Evolutionary conservation across 2,888 invertebrate genomes (phyloP), one percentile per base, ranked within the genome.

Genomic region (Gari tellinella): DNA sequence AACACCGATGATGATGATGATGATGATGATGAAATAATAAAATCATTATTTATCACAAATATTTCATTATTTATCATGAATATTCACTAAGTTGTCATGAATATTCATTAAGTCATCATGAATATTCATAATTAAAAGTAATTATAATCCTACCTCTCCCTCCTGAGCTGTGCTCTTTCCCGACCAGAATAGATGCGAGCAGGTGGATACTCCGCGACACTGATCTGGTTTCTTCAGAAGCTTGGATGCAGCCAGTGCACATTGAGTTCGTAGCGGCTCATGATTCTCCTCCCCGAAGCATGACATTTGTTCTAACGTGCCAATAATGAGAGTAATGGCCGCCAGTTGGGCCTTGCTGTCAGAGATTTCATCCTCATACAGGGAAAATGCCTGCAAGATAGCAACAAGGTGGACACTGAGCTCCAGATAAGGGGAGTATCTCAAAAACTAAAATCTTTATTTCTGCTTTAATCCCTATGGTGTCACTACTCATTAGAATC

Each of bases 191-290:
- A 99, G 94, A 92, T 99, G 97, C 0, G 99, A 96, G 91, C 98
- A 98, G 0, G 96, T 94, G 0, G 97, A 96, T 0, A 99, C 97
- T 0, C 97, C 99, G 43, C 99, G 94, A 87, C 98, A 98, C 91
- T 99, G 99, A 93, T 99, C 99, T 0, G 99, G 98, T 88, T 99
- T 99, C 93, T 99, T 98, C 31, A 99, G 94, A 83, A 99, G 93
- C 90, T 98, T 98, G 77, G 98, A 96, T 8, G 99, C 98, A 0
- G 99, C 98, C 52, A 99, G 93, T 0, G 98, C 98, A 92, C 98
- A 99, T 89, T 99, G 97, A 1, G 97, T 98, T 43, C 98, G 94
- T 88, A 99, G 94, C 0, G 99, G 99, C 87, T 98, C 98, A 0
- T 98, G 98, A 91, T 98, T 99, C 91, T 99, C 99, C 76, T 97